Evolutionary conservation across 2,797 vertebrate genomes (phyloP), one percentile per base, ranked within the genome.

Genomic region (Lepus oiostolus): DNA sequence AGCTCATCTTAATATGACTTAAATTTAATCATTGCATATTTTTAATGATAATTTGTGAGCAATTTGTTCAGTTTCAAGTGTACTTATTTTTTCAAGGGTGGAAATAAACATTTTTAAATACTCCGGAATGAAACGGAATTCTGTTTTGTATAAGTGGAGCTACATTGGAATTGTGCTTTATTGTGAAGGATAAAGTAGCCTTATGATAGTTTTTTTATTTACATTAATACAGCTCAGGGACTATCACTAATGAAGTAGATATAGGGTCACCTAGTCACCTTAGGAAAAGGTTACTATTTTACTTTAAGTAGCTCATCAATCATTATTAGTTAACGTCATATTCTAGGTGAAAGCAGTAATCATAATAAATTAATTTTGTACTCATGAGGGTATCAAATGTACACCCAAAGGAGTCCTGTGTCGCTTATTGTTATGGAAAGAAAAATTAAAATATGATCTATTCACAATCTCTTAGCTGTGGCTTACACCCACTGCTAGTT

Each of bases 321-420:
- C 94, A 96, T 90, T 95, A 92, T 77, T 79, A 97, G 96, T 97
- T 98, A 97, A 67, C 94, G 63, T 92, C 75, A 0, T 89, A 77
- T 96, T 98, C 90, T 95, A 82, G 95, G 88, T 95, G 97, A 98
- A 98, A 97, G 65, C 38, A 82, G 68, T 93, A 89, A 96, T 96
- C 95, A 97, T 96, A 97, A 97, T 96, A 96, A 96, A 97, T 97
- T 97, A 74, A 96, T 88, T 93, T 79, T 58, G 93, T 95, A 96
- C 97, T 97, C 90, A 98, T 96, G 79, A 97, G 47, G 83, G 91
- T 95, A 71, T 96, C 88, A 97, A 96, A 97, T 87, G 17, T 91
- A 95, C 67, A 97, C 32, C 38, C 87, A 97, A 86, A 97, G 91
- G 94, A 83, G 71, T 91, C 87, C 83, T 58, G 3, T 97, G 94